A percentile compares a stretch with the other conserved stretches of the same genome.
These are phyloP conservation scores for Drosophila pegasa DNA, from an alignment of 2,888 invertebrate genomes.

Conservation along the genomic window DNA sequence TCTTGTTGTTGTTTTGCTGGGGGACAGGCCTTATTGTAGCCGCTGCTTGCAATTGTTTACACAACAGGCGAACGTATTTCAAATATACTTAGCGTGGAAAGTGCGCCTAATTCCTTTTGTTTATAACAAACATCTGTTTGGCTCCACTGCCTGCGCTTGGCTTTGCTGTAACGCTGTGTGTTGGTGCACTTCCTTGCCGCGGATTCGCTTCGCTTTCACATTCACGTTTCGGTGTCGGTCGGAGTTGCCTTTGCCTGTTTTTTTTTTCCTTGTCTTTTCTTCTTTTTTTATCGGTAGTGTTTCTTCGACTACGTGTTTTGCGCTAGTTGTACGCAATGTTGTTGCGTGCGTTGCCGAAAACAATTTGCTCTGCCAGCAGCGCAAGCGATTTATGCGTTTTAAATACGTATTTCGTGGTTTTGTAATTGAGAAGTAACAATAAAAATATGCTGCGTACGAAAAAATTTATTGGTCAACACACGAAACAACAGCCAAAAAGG, in stretches of 20 bases:
- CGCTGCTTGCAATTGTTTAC: conserved; percentile 49
- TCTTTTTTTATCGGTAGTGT: conserved; percentile 41
- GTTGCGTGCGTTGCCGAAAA: conserved; percentile 29
- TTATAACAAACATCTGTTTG: conserved; percentile 48
- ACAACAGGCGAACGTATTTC: conserved; percentile 41
- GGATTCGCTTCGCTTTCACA: conserved; percentile 62
- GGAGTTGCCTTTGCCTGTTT: conserved; percentile 50
- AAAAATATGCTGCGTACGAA: conserved; percentile 66
- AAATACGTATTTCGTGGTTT: conserved; percentile 55
- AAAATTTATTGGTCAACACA: conserved; percentile 76
- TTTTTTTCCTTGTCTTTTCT: conserved; percentile 24
- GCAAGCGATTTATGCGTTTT: conserved; percentile 29
- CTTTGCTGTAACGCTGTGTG: conserved; percentile 31
- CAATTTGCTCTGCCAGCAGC: conserved; percentile 37
- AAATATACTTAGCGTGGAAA: conserved; percentile 27
- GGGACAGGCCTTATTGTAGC: conserved; percentile 2
- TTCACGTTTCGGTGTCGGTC: conserved; percentile 52
- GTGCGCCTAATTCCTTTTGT: conserved; percentile 30
- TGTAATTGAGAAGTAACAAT: conserved; percentile 60
- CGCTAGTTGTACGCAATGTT: conserved; percentile 27
- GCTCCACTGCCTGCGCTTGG: conserved; percentile 26
- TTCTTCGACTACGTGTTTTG: conserved; percentile 48
- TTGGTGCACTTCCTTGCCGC: conserved; percentile 57
- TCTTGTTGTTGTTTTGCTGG: conserved; percentile 13
- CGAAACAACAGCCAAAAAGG: conserved; percentile 72